A percentile compares a stretch with the other conserved stretches of the same genome.
These are phyloP conservation scores for Amiota communis DNA, from an alignment of 2,888 invertebrate species.

Conservation along the genomic window DNA sequence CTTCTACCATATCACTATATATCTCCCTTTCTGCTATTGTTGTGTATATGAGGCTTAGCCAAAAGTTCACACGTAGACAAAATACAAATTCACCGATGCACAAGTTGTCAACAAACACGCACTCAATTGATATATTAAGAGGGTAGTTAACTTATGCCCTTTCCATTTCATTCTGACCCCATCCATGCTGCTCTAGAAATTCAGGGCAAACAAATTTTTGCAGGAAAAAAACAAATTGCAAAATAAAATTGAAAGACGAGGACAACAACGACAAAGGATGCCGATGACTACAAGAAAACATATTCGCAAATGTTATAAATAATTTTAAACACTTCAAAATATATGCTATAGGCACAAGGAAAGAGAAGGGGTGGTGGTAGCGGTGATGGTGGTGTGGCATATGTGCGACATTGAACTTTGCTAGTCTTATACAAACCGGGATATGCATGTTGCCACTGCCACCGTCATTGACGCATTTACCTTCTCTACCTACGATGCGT, in stretches of 20 bases:
- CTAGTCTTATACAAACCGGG: neutral
- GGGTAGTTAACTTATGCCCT: conserved; percentile 29
- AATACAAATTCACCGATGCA: conserved; percentile 65
- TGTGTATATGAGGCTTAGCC: neutral
- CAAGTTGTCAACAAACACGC: conserved; percentile 62
- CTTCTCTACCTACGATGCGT: neutral
- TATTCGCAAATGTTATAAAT: conserved; percentile 63
- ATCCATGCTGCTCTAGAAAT: conserved; percentile 35
- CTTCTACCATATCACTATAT: no score
- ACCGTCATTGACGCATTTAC: neutral
- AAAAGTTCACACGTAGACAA: conserved; percentile 52
- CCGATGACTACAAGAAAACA: conserved; percentile 9
- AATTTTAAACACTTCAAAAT: conserved; percentile 60
- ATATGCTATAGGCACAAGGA: conserved; percentile 39
- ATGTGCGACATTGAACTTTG: conserved; percentile 31
- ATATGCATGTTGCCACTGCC: neutral
- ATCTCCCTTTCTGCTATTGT: no score
- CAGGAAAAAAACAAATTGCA: conserved; percentile 33
- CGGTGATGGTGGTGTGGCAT: conserved; percentile 7
- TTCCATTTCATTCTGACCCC: conserved; percentile 38
- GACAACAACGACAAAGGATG: no score
- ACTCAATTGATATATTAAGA: conserved; percentile 27
- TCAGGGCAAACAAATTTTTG: neutral
- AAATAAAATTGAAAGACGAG: conserved; percentile 39
- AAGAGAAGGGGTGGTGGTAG: no score